phyloP scores from a whole-genome alignment of 1,140 invertebrate species.

The Lordiphosa clarofinis region DNA sequence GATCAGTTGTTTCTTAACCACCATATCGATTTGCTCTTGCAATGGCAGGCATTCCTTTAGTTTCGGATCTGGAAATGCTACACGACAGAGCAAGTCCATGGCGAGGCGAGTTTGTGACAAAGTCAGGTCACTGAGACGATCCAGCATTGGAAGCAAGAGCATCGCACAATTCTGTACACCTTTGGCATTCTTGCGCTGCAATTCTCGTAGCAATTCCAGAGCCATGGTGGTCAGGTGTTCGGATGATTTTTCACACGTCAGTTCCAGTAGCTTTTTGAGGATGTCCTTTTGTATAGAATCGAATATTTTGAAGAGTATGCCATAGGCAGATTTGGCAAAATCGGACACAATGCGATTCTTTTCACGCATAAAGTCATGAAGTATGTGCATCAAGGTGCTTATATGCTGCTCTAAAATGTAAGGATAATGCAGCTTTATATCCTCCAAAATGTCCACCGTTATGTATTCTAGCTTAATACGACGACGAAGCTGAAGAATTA shows the following conservation, averaged over 20 bases:
- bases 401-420: constrained; percentile 79
- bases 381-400: constrained; percentile 75
- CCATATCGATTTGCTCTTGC: constrained; percentile 83
- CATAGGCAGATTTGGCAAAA: constrained; percentile 64
- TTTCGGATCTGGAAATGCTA: constrained; percentile 80
- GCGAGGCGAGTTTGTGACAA: constrained; percentile 81
- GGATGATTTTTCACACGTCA: constrained; percentile 68
- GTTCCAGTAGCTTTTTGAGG: constrained; percentile 62
- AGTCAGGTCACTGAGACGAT: constrained; percentile 82
- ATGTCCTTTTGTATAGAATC: constrained; percentile 69
- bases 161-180: constrained; percentile 74
- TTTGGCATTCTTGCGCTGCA: constrained; percentile 57
- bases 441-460: constrained; percentile 73
- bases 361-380: constrained; percentile 70
- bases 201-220: constrained; percentile 55
- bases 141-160: constrained; percentile 80
- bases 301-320: constrained; percentile 65
- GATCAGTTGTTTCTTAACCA: constrained; percentile 84
- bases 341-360: constrained; percentile 59
- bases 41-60: constrained; percentile 79
- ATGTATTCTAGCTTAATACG: constrained; percentile 78
- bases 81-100: constrained; percentile 81
- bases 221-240: constrained; percentile 62
- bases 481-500: constrained; percentile 51
- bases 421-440: constrained; percentile 68